Percentiles rank a stretch among this genome's conserved stretches.
Evolutionary conservation across 2,113 vertebrate species (phyloP).

Genomic region (Amphilophus citrinellus): DNA sequence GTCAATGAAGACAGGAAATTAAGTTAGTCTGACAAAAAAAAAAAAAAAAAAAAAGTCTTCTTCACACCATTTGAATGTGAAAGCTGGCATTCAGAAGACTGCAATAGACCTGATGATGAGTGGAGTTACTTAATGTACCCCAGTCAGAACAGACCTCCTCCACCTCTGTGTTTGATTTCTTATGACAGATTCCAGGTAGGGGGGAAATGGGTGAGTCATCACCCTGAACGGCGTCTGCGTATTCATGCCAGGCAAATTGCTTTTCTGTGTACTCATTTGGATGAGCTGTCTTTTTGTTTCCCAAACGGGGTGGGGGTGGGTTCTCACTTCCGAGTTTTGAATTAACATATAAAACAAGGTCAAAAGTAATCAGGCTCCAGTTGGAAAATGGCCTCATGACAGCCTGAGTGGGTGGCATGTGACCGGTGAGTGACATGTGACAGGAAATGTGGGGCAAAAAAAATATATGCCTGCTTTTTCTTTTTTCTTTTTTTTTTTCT

Average conservation of each 20-base stretch:
- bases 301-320: neutral
- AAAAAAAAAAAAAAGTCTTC: neutral
- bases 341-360: constrained; percentile 59
- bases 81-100: neutral
- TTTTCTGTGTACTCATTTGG: constrained; percentile 30
- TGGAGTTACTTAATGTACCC: neutral
- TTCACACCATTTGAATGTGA: neutral
- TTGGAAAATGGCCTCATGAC: constrained; percentile 10
- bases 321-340: neutral
- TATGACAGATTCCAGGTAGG: neutral
- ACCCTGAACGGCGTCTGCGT: constrained; percentile 1
- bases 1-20: neutral
- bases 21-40: neutral
- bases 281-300: neutral
- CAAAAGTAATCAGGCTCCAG: constrained; percentile 54
- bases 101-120: neutral
- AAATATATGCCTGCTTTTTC: neutral
- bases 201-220: neutral
- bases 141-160: constrained; percentile 2
- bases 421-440: constrained; percentile 29
- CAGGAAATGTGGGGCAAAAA: constrained; percentile 12
- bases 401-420: constrained; percentile 11
- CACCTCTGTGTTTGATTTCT: neutral
- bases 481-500: neutral
- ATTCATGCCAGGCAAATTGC: constrained; percentile 36